Evolutionary conservation across 2,888 invertebrate genomes (phyloP), one percentile per base, ranked within the genome.

Genomic region (Anodontia alba): DNA sequence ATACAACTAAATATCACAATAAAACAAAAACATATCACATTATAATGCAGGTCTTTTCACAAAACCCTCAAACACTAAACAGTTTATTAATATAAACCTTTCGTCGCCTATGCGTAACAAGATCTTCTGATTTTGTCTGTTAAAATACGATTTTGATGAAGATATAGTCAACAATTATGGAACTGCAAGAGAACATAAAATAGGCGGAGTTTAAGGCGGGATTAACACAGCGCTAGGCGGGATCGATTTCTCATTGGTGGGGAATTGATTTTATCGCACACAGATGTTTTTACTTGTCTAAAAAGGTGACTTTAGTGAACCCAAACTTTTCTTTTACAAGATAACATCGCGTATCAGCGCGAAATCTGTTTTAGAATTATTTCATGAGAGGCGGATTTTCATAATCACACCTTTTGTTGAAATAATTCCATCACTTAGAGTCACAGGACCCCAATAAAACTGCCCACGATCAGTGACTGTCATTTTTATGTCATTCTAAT

Each of bases 381-480:
- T 79, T 69, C n/a, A n/a, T n/a, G 66, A 73, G 73, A 82, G 85
- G 85, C 82, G 82, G 80, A 71, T 66, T 80, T 73, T 78, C 76
- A 85, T 85, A 80, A 85, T 85, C 82, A 82, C 78, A 71, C 57
- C 73, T 80, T 85, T 80, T 76, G 73, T 73, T 29, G 66, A 80
- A 82, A 80, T 82, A 67, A 85, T 78, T 82, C 76, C 71, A 85
- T 78, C 73, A 85, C 82, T 80, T 78, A 80, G 74, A 49, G 78
- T 75, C 79, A 82, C 78, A 69, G 72, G 54, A 72, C 36, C 29
- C 73, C 72, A 70, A 81, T 86, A 86, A 83, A 86, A 81, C 71
- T 83, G 86, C 79, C 86, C 71, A 49, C 33, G 51, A 69, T 68
- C 75, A 57, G 78, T 79, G 80, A 81, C 81, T 81, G 83, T 78